These are phyloP conservation scores for Hipparchia sbordonii DNA, from an alignment of 2,888 invertebrate genomes.

Conservation along the genomic window DNA sequence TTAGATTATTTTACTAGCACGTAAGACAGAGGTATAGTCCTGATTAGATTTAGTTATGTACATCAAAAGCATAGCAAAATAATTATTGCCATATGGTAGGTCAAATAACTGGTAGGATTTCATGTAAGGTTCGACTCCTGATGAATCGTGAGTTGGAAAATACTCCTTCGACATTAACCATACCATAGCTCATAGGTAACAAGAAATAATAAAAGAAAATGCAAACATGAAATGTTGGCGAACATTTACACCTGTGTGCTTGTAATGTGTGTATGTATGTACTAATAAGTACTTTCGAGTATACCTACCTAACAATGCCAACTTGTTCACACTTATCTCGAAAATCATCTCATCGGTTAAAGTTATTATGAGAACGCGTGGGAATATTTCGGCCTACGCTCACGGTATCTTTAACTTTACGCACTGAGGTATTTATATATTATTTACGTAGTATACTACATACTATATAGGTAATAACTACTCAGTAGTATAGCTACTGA, in stretches of 20 bases:
- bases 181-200: too few species aligned
- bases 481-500: too few species aligned
- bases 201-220: too few species aligned
- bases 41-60: background rate
- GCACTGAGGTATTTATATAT: too few species aligned
- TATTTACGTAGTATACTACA: too few species aligned
- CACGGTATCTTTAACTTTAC: constrained; percentile 1
- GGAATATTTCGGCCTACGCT: constrained; percentile 32
- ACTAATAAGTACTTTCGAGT: constrained; percentile 5
- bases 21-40: background rate
- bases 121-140: background rate
- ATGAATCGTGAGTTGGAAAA: background rate
- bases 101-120: too few species aligned
- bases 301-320: constrained; percentile 19
- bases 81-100: too few species aligned
- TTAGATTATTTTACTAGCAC: background rate
- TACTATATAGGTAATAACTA: too few species aligned
- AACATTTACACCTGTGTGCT: background rate
- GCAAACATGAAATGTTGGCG: background rate
- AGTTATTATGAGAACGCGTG: constrained; percentile 30
- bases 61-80: background rate
- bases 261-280: background rate
- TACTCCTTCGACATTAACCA: too few species aligned
- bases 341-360: constrained; percentile 32
- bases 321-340: constrained; percentile 29